These are phyloP conservation scores for Patella depressa DNA, from an alignment of 2,888 invertebrate species.

Conservation along the genomic window DNA sequence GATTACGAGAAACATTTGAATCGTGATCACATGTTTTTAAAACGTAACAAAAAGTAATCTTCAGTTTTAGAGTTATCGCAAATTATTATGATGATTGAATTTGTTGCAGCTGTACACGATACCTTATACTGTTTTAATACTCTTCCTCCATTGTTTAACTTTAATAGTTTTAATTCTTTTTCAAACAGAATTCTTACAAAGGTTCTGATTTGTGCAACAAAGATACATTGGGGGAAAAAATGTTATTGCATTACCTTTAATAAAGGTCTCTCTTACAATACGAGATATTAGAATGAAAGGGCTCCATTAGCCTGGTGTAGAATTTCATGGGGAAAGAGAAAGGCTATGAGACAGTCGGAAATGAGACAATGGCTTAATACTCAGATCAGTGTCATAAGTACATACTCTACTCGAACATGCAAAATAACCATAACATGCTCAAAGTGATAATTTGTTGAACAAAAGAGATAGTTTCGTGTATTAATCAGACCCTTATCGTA, in stretches of 20 bases:
- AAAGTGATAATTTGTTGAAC: not conserved
- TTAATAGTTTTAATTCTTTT: too few species aligned
- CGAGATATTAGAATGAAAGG: not conserved
- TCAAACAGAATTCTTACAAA: too few species aligned
- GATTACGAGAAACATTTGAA: too few species aligned
- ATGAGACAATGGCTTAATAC: constrained; percentile 8
- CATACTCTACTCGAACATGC: not conserved
- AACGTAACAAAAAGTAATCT: too few species aligned
- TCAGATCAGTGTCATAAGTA: not conserved
- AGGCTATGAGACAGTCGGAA: not conserved
- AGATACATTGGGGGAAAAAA: not conserved
- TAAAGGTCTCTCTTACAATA: too few species aligned
- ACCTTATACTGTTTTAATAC: too few species aligned
- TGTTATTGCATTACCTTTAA: not conserved
- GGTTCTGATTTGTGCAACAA: too few species aligned
- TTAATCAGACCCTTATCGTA: constrained; percentile 2
- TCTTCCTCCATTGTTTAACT: too few species aligned
- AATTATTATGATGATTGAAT: too few species aligned
- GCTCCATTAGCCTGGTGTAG: not conserved
- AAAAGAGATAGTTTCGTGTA: not conserved
- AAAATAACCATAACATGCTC: not conserved
- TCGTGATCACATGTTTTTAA: too few species aligned
- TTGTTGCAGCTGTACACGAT: too few species aligned
- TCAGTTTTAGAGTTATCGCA: too few species aligned
- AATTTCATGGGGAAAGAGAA: not conserved